Evolutionary conservation across 1,140 invertebrate genomes (phyloP), one percentile per base, ranked within the genome.

Genomic region (Zelostemma sp.): DNA sequence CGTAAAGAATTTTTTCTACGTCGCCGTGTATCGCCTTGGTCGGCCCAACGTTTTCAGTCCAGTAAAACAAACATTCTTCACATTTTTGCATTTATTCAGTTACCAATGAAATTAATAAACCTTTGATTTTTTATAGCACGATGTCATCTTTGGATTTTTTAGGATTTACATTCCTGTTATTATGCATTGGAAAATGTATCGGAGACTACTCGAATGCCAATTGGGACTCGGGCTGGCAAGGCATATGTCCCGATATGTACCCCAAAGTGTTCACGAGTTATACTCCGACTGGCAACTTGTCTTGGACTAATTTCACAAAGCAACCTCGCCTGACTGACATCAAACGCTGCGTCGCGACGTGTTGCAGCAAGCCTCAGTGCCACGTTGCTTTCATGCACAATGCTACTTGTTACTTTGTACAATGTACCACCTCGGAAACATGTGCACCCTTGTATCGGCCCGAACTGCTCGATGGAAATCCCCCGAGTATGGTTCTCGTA

Each of bases 381-480:
- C 92, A 96, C 82, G 89, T 95, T 62, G 93, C 91, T 2, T 90
- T 96, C 73, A 91, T 93, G 77, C 89, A 89, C 57, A 90, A 93
- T 68, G 80, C 83, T 14, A 91, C 89, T 47, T 96, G 94, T 79
- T 96, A 89, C 76, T 91, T 92, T 83, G 88, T 93, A 8, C 87
- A 89, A 55, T 95, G 93, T 82, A 84, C 84, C 17, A 90, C 83
- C 75, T 89, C 92, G 79, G 89, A 92, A 74, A 77, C 89, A 38
- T 95, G 93, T 74, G 62, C 90, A 67, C 91, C 92, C 53, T 80
- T 91, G 14, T 83, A 86, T 40, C 86, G 88, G 67, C 71, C 84
- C 14, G 88, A 90, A 50, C 82, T 87, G 31, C 75, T 83, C 9
- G 87, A 87, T 56, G 82, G 84, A 63, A 88, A 90, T 85, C 88